Conservation (phyloP, 2,888 invertebrate species). For the Tachina grossa region DNA sequence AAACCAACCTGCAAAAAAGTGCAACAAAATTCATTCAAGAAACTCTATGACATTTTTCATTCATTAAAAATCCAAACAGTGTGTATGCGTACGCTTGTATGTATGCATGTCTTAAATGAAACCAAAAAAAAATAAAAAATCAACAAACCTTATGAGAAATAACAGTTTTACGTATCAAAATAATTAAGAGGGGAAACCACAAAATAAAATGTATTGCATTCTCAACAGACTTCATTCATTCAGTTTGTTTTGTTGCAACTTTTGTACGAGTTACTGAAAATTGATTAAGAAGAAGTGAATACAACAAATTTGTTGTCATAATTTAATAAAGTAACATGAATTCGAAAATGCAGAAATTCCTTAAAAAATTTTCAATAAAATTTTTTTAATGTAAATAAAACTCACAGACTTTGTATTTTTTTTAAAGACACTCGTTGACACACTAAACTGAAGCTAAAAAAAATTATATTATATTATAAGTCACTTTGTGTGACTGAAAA, state of each 20-base stretch:
- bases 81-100: background rate
- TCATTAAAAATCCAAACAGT: constrained; percentile 51
- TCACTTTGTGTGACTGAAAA: constrained; percentile 27
- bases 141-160: constrained; percentile 31
- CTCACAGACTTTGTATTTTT: background rate
- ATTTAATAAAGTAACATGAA: constrained; percentile 2
- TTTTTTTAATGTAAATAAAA: background rate
- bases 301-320: constrained; percentile 37
- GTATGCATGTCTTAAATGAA: background rate
- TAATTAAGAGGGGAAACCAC: background rate
- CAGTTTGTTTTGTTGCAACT: constrained; percentile 6
- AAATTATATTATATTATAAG: background rate
- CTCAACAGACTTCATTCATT: constrained; percentile 21
- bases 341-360: constrained; percentile 11
- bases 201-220: constrained; percentile 5
- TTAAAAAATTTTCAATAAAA: constrained; percentile 7
- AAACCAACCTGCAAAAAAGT: background rate
- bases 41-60: constrained; percentile 48
- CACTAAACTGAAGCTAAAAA: constrained; percentile 35
- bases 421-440: constrained; percentile 36
- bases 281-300: constrained; percentile 38
- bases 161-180: constrained; percentile 22
- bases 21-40: constrained; percentile 36
- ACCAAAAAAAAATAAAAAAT: constrained; percentile 38
- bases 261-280: background rate